phyloP scores from a whole-genome alignment of 1,140 invertebrate species.

The Drosophila serrata region DNA sequence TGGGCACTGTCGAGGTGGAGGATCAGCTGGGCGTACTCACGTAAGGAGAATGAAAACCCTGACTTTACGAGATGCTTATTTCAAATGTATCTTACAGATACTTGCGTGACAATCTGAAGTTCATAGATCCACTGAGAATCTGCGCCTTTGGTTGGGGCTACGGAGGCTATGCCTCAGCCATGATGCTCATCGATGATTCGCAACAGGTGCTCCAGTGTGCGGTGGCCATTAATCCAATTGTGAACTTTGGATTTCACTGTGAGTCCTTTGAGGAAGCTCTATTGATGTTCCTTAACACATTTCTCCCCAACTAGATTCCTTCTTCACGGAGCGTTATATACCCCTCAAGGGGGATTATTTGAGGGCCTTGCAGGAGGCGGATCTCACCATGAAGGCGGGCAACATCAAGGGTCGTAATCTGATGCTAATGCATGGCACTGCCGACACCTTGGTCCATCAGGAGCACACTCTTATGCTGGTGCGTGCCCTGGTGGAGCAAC shows the following conservation, averaged over 20 bases:
- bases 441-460: conserved; percentile 93
- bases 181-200: conserved; percentile 90
- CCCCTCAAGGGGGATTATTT: conserved; percentile 89
- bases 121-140: conserved; percentile 90
- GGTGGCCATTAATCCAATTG: conserved; percentile 92
- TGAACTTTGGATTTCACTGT: conserved; percentile 93
- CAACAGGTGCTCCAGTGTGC: conserved; percentile 91
- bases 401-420: conserved; percentile 88
- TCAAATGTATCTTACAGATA: conserved; percentile 86
- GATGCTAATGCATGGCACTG: conserved; percentile 92
- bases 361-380: conserved; percentile 90
- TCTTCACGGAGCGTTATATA: conserved; percentile 94
- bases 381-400: conserved; percentile 90
- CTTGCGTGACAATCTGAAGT: conserved; percentile 90
- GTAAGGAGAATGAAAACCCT: too few species aligned
- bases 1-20: conserved; percentile 90
- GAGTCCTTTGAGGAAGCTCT: conserved; percentile 69
- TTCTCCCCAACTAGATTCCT: conserved; percentile 88
- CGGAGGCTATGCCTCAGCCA: conserved; percentile 90
- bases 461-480: conserved; percentile 94
- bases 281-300: neutral
- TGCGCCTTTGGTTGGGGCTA: conserved; percentile 91
- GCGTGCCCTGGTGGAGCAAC: conserved; percentile 90
- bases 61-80: too few species aligned
- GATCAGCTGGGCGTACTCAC: conserved; percentile 94